Evolutionary conservation across 2,113 vertebrate genomes (phyloP).

Genomic region (Dolichotis patagonum): DNA sequence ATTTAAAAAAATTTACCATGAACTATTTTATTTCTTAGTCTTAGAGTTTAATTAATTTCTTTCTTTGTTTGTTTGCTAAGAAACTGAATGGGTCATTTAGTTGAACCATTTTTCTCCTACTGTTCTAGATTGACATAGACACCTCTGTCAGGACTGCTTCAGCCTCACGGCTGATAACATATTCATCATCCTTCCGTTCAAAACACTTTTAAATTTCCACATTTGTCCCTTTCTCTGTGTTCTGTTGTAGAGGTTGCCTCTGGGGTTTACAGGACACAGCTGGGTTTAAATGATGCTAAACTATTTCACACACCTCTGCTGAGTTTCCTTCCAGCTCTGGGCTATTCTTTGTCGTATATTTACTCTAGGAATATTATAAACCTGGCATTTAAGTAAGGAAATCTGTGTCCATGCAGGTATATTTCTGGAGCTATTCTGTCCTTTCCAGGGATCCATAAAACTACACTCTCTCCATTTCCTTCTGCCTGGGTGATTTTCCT

Average conservation of each 20-base stretch:
- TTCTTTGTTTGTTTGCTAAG: not conserved
- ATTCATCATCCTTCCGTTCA: not conserved
- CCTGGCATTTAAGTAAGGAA: not conserved
- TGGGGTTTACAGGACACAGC: too few relatives aligned
- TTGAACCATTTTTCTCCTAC: not conserved
- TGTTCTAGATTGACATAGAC: not conserved
- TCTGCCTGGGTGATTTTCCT: too few relatives aligned
- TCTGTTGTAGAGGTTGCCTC: not conserved
- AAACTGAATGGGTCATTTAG: not conserved
- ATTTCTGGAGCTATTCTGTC: not conserved
- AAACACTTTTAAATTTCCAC: not conserved
- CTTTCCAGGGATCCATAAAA: not conserved
- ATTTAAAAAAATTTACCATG: not conserved
- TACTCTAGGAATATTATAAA: not conserved
- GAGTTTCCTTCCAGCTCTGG: not conserved
- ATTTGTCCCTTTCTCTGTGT: not conserved
- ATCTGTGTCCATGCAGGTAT: not conserved
- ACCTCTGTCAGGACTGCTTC: not conserved
- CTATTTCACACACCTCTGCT: not conserved
- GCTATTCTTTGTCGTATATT: not conserved
- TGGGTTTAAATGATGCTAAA: not conserved
- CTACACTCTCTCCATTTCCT: not conserved
- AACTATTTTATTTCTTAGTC: not conserved
- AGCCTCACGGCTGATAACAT: fast-evolving
- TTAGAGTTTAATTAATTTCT: not conserved